phyloP scores from a whole-genome alignment of 1,140 invertebrate genomes.

The Dreissena rostriformis region DNA sequence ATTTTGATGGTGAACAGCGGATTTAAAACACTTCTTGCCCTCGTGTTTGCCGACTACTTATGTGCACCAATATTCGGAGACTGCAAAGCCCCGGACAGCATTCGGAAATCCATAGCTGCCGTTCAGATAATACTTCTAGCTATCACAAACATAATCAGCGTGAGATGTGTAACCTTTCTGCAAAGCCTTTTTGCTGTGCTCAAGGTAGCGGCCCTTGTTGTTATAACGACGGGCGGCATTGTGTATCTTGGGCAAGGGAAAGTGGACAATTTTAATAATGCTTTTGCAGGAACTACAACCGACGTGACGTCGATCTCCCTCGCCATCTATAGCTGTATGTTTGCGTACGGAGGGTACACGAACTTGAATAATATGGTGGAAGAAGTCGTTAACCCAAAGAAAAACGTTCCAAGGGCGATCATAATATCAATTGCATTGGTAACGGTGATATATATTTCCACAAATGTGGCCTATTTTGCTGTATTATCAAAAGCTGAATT shows the following conservation, averaged over 20 bases:
- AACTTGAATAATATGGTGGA: constrained; percentile 36
- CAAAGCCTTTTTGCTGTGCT: constrained; percentile 21
- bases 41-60: constrained; percentile 53
- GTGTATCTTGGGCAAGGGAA: constrained; percentile 12
- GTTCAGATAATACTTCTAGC: constrained; percentile 18
- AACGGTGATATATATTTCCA: constrained; percentile 36
- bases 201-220: constrained; percentile 11
- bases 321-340: constrained; percentile 49
- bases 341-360: constrained; percentile 42
- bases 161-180: constrained; percentile 10
- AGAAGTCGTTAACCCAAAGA: constrained; percentile 39
- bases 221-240: constrained; percentile 23
- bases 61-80: constrained; percentile 46
- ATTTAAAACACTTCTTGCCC: constrained; percentile 76
- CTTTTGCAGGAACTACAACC: constrained; percentile 30
- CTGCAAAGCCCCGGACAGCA: constrained; percentile 42
- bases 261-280: constrained; percentile 15
- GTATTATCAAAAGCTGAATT: constrained; percentile 21
- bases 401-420: constrained; percentile 37
- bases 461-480: constrained; percentile 36
- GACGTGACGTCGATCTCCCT: constrained; percentile 17
- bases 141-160: constrained; percentile 33
- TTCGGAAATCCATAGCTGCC: constrained; percentile 43
- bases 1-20: constrained; percentile 86
- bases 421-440: constrained; percentile 35